Evolutionary conservation across 2,888 invertebrate genomes (phyloP).

Genomic region (Geotrupes spiniger): DNA sequence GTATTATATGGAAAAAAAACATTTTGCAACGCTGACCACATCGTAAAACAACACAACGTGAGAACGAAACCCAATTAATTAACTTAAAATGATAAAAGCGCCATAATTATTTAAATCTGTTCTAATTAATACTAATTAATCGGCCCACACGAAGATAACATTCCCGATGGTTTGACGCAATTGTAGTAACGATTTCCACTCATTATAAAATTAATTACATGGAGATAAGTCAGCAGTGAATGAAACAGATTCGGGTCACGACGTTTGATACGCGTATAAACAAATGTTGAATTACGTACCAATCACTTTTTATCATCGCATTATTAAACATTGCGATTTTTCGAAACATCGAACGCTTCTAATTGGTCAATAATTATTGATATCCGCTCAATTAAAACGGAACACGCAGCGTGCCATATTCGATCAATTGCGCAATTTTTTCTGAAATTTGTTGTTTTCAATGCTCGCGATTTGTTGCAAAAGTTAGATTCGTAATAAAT

Average conservation of each 20-base stretch:
- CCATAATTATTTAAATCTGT: conserved; percentile 31
- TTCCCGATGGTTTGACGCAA: conserved; percentile 34
- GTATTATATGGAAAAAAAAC: no score
- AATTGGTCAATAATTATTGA: no score
- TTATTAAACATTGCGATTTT: no score
- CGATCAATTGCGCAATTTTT: no score
- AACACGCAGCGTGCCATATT: no score
- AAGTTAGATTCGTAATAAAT: no score
- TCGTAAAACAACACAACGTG: conserved; percentile 10
- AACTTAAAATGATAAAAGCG: conserved; percentile 18
- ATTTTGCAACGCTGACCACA: no score
- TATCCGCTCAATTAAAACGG: no score
- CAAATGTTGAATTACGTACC: conserved; percentile 14
- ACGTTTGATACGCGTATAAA: conserved; percentile 24
- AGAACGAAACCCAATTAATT: conserved; percentile 19
- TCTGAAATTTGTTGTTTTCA: no score
- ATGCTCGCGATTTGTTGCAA: no score
- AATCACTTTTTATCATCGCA: no score
- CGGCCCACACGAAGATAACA: conserved; percentile 33
- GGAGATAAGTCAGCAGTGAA: conserved; percentile 36
- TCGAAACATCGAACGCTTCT: no score
- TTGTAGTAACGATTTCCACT: conserved; percentile 40
- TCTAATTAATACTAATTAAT: conserved; percentile 39
- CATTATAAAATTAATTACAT: conserved; percentile 41
- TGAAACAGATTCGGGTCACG: conserved; percentile 33